phyloP scores from a whole-genome alignment of 35 echinoderm and acorn worm species.

The Strongylocentrotus purpuratus region DNA sequence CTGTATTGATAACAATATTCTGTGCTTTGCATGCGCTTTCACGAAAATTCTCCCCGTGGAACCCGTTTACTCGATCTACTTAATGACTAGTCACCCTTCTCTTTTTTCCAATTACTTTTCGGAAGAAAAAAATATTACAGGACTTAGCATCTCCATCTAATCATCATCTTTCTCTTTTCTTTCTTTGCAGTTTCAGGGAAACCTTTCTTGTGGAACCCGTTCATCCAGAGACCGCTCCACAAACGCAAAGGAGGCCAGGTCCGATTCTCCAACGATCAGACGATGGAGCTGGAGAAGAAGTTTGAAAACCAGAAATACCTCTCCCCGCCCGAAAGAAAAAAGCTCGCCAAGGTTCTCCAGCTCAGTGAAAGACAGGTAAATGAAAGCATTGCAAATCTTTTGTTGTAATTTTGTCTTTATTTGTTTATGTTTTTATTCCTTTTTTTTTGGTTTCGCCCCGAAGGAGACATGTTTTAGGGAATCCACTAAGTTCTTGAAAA shows the following conservation, averaged over 20 bases:
- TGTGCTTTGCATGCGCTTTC: no score
- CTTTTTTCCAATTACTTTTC: constrained; percentile 55
- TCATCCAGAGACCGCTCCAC: constrained; percentile 95
- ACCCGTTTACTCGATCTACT: no score
- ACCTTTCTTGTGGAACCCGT: constrained; percentile 95
- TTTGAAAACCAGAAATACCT: constrained; percentile 98
- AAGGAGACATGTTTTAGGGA: no score
- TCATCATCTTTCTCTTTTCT: constrained; percentile 9
- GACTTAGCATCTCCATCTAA: neutral
- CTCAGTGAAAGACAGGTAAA: constrained; percentile 98
- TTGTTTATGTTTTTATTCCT: neutral
- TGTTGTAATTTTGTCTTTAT: neutral
- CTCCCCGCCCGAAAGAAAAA: constrained; percentile 98
- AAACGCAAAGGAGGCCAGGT: constrained; percentile 99
- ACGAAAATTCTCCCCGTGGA: no score
- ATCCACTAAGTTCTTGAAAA: no score
- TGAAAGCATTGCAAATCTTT: neutral
- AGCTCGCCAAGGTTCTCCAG: constrained; percentile 87
- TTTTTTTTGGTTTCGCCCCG: no score
- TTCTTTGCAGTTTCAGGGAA: constrained; percentile 78
- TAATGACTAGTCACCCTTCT: neutral
- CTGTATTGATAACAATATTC: no score
- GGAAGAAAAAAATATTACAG: constrained; percentile 32
- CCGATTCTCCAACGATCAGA: constrained; percentile 99
- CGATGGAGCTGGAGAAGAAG: constrained; percentile 96